These are phyloP conservation scores for Zaprionus lineosus DNA, from an alignment of 2,888 invertebrate genomes.

Conservation along the genomic window DNA sequence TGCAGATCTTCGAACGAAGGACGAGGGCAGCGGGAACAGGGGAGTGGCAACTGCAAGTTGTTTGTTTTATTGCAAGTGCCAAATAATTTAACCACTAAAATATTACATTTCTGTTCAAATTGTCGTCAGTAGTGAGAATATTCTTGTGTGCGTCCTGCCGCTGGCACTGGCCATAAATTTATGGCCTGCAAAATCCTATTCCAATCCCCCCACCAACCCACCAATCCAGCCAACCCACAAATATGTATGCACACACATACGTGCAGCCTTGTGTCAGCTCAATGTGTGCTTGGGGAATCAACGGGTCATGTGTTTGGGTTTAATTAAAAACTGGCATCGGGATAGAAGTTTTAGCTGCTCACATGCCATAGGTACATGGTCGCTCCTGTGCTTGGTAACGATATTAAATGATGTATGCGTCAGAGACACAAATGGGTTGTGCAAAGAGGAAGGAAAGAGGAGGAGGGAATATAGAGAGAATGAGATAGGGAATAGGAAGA, in stretches of 20 bases:
- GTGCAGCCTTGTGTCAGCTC: conserved; percentile 50
- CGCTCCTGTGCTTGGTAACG: conserved; percentile 29
- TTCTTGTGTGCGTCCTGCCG: conserved; percentile 9
- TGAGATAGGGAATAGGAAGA: too few relatives aligned
- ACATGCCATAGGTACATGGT: not conserved
- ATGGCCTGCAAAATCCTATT: conserved; percentile 26
- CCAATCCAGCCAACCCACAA: not conserved
- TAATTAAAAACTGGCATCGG: conserved; percentile 76
- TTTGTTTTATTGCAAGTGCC: conserved; percentile 78
- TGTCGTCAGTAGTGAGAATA: conserved; percentile 47
- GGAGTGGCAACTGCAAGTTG: conserved; percentile 59
- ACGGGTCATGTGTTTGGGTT: conserved; percentile 71
- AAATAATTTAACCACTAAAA: conserved; percentile 79
- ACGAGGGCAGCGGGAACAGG: not conserved
- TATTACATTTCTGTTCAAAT: conserved; percentile 79
- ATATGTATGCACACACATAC: not conserved
- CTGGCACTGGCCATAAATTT: conserved; percentile 64
- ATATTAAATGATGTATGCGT: conserved; percentile 47
- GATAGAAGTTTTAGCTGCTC: conserved; percentile 35
- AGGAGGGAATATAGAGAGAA: not conserved
- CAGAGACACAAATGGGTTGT: not conserved
- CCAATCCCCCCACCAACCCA: not conserved
- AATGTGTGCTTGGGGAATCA: conserved; percentile 75
- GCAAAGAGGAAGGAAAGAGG: not conserved
- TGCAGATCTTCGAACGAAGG: conserved; percentile 20